Conservation (phyloP, 2,888 invertebrate species). For the Nasonovia ribisnigri region DNA sequence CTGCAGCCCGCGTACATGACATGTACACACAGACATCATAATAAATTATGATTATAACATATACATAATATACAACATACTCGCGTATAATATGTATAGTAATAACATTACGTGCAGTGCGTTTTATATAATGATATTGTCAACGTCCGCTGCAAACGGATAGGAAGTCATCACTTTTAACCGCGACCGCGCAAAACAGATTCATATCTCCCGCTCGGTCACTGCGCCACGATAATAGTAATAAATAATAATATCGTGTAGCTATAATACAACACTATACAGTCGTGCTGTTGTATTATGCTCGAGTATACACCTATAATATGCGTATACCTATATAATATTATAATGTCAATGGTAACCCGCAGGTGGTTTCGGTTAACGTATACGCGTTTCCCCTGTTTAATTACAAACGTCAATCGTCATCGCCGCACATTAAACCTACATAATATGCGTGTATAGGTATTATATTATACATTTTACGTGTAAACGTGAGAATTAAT, state of each 20-base stretch:
- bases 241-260: conserved; percentile 5
- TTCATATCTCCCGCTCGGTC: conserved; percentile 44
- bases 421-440: not conserved
- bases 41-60: not conserved
- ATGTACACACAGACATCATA: not conserved
- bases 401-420: conserved; percentile 36
- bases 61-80: too few relatives aligned
- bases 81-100: not conserved
- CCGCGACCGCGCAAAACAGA: conserved; percentile 55
- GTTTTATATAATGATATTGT: conserved; percentile 34
- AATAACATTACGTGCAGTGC: not conserved
- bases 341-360: not conserved
- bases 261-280: not conserved
- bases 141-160: conserved; percentile 12
- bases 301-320: not conserved
- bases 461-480: not conserved
- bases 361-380: conserved; percentile 47
- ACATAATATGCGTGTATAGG: not conserved
- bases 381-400: conserved; percentile 6
- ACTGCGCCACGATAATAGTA: not conserved
- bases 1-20: not conserved
- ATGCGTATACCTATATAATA: not conserved
- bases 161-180: conserved; percentile 57
- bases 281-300: not conserved
- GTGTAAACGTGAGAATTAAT: conserved; percentile 52